Conservation (phyloP, 2,888 invertebrate species). For the Strigamia crassipes region DNA sequence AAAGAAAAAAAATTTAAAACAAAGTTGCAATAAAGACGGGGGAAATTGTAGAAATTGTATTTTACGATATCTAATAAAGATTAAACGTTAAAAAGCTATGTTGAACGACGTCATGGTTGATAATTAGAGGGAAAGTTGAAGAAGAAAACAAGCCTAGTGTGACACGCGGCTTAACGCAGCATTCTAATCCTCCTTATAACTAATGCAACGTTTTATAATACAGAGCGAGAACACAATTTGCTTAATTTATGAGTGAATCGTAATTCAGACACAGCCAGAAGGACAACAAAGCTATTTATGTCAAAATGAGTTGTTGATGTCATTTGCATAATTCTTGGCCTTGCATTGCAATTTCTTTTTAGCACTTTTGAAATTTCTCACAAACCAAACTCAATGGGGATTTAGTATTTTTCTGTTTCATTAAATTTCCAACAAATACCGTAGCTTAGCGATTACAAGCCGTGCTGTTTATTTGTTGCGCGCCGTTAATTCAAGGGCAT, state of each 20-base stretch:
- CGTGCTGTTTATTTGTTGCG: neutral
- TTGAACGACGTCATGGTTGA: conserved; percentile 5
- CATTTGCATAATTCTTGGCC: conserved; percentile 48
- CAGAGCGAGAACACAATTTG: conserved; percentile 44
- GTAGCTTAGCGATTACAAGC: conserved; percentile 2
- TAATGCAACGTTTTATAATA: conserved; percentile 21
- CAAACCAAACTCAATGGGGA: neutral
- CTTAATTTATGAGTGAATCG: conserved; percentile 47
- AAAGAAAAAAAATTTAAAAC: neutral
- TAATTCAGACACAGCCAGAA: conserved; percentile 48
- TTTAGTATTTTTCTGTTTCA: neutral
- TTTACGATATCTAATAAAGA: conserved; percentile 16
- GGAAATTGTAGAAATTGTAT: conserved; percentile 9
- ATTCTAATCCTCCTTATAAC: conserved; percentile 21
- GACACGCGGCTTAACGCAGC: conserved; percentile 15
- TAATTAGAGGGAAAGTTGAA: conserved; percentile 1
- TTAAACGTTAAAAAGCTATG: conserved; percentile 13
- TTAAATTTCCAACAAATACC: neutral
- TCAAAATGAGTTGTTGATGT: conserved; percentile 48
- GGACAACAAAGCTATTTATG: conserved; percentile 49
- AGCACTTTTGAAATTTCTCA: conserved; percentile 11
- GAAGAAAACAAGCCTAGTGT: neutral
- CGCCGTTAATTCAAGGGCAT: no score
- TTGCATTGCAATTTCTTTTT: conserved; percentile 44
- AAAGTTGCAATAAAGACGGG: conserved; percentile 6